Base-by-base conservation (phyloP, 2,888 invertebrate genomes). In the Eilema caniola region DNA sequence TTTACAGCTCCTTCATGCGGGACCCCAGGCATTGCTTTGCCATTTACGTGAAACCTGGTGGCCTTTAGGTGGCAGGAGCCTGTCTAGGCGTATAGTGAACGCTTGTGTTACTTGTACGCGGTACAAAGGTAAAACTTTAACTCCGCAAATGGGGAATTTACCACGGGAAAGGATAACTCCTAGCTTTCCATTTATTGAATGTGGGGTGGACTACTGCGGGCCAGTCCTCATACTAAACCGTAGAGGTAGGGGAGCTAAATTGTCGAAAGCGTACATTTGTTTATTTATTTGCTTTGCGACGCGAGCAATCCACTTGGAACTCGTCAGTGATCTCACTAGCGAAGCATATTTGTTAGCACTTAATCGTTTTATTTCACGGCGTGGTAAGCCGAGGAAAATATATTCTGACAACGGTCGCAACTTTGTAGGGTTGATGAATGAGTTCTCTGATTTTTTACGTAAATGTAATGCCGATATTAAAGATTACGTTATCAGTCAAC, bases 21-120 rank as follows among this genome's bases (percentile, higher is more conserved):
- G 64, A 3, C 73, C 77, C 25, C 75, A 72, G 33, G 41, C 62
- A n/a, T 66, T 77, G 14, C 57, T 78, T 53, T 16, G 24, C 41
- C 11, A 62, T 69, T 24, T 59, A 31, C 31, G 72, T 20, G 69
- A 72, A 61, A 23, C 33, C 47, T 63, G 67, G 67, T 71, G 70
- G 72, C 70, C 76, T 16, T 16, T 72, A 23, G 69, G 72, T 12
- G 76, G 72, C 4, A 64, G 71, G 20, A 69, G 73, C 24, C 67
- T 77, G 14, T 73, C 75, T 12, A 68, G 69, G n/a, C 71, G 63
- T 24, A 37, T 70, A 10, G 71, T 72, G 25, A 63, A 70, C n/a
- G 60, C 64, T 14, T 75, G 77, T 25, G 37, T 66, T 31, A 31
- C 31, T 31, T 31, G 31, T 31, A 47, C 25, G 3, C 67, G 61